Evolutionary conservation across 2,797 vertebrate species (phyloP), one percentile per base, ranked within the genome.

Genomic region (Sparidentex hasta): DNA sequence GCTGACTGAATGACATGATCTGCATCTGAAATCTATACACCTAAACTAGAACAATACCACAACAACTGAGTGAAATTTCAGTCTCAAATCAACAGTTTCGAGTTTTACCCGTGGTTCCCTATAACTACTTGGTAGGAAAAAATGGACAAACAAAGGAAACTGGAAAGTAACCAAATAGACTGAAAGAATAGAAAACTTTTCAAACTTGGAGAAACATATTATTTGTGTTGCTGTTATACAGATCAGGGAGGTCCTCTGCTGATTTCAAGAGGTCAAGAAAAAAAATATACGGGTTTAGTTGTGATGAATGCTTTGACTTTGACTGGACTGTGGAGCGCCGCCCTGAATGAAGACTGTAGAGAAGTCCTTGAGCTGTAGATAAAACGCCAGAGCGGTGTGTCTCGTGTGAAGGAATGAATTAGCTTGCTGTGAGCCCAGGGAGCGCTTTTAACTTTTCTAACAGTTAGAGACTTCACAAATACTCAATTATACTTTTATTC

Each of bases 281-380:
- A 8, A 33, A 33, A 33, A 33, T 8, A 33, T 8, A 8, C 25
- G 16, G 7, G 38, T 51, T 47, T 27, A 17, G n/a, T 23, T 11
- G 4, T 4, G 38, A 54, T 64, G 16, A 18, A 38, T 29, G n/a
- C 11, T 70, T 59, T 2, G 29, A 18, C 44, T 70, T 70, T 74
- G 52, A 7, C 48, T 74, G 46, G 67, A 73, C 65, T 43, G 23
- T 73, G 38, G 48, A 59, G 51, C 64, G 59, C 63, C 65, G 61
- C 38, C 23, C 76, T 78, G 79, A 80, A 20, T 74, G 21, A 48
- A 54, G 51, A 41, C 46, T 57, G 46, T 12, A 57, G 47, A 75
- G 9, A 65, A 41, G 58, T 65, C 47, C 65, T 16, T 75, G 33
- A 72, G 75, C 67, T 51, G 38, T 51, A 74, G 73, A 77, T 82